Evolutionary conservation across 2,888 invertebrate genomes (phyloP).

Genomic region (Parasteatoda lunata): DNA sequence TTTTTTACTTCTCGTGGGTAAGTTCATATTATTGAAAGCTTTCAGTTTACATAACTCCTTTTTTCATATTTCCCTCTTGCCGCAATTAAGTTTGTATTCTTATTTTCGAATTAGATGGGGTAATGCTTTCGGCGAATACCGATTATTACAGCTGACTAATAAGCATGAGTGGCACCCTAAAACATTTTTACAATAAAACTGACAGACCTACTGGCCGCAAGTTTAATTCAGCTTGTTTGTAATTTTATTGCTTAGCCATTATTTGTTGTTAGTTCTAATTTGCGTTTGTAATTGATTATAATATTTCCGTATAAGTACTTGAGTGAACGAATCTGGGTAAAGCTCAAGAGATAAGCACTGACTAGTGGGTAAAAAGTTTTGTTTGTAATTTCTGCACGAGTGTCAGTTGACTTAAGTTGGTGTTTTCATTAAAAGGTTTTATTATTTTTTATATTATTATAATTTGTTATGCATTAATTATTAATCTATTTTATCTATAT

Average conservation of each 20-base stretch:
- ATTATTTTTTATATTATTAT: no score
- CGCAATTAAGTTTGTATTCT: background rate
- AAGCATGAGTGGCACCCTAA: slow-evolving; percentile 63
- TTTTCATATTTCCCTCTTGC: slow-evolving; percentile 31
- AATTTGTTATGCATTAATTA: no score
- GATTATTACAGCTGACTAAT: slow-evolving; percentile 64
- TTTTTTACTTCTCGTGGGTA: slow-evolving; percentile 66
- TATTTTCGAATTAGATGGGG: slow-evolving; percentile 23
- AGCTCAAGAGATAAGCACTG: no score
- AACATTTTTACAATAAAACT: slow-evolving; percentile 30
- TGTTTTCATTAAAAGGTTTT: no score
- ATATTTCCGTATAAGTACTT: slow-evolving; percentile 3
- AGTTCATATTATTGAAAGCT: slow-evolving; percentile 36
- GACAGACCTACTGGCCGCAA: slow-evolving; percentile 23
- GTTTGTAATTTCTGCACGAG: no score
- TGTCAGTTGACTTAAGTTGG: no score
- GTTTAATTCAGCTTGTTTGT: slow-evolving; percentile 1
- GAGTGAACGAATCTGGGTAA: background rate
- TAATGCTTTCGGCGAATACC: slow-evolving; percentile 51
- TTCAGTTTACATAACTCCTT: slow-evolving; percentile 27
- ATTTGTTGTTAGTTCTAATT: background rate
- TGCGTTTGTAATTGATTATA: background rate
- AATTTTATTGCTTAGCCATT: no score
- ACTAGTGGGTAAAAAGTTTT: no score
- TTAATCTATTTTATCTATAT: no score